Evolutionary conservation across 2,113 vertebrate species (phyloP).

Genomic region (Nansenia antarctica): DNA sequence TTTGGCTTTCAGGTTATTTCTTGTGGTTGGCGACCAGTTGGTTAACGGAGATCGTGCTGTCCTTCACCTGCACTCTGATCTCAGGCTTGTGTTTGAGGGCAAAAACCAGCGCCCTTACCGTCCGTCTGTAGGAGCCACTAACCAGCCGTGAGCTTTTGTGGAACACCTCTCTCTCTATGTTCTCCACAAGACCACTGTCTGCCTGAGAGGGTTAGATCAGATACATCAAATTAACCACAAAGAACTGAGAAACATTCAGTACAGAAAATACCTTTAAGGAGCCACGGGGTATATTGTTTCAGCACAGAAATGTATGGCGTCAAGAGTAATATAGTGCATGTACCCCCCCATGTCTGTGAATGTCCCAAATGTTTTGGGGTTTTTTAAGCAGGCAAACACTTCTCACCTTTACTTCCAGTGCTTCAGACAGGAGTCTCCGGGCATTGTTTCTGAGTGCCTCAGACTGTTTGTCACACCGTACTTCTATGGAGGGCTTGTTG

Average conservation of each 20-base stretch:
- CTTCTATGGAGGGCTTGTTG: slow-evolving; percentile 88
- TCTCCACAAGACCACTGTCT: slow-evolving; percentile 89
- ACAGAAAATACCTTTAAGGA: no score
- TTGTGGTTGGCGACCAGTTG: slow-evolving; percentile 84
- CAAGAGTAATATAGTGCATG: no score
- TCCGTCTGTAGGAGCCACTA: slow-evolving; percentile 85
- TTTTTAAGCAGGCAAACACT: neutral
- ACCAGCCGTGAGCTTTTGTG: slow-evolving; percentile 88
- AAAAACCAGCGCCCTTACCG: slow-evolving; percentile 88
- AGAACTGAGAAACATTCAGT: no score
- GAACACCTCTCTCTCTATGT: slow-evolving; percentile 93
- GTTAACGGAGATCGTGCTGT: slow-evolving; percentile 73
- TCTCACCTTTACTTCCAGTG: slow-evolving; percentile 85
- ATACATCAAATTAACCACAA: neutral
- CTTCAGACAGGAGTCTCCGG: slow-evolving; percentile 83
- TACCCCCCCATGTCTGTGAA: neutral
- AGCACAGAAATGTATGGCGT: no score
- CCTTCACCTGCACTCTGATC: slow-evolving; percentile 79
- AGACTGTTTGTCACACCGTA: slow-evolving; percentile 84
- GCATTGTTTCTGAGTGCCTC: slow-evolving; percentile 87
- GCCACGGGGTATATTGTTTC: no score
- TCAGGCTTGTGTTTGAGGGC: slow-evolving; percentile 90
- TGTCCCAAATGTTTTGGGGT: neutral
- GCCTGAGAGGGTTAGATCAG: slow-evolving; percentile 65
- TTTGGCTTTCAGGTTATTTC: no score